phyloP scores from a whole-genome alignment of 2,888 invertebrate species.

The Itoplectis maculator region DNA sequence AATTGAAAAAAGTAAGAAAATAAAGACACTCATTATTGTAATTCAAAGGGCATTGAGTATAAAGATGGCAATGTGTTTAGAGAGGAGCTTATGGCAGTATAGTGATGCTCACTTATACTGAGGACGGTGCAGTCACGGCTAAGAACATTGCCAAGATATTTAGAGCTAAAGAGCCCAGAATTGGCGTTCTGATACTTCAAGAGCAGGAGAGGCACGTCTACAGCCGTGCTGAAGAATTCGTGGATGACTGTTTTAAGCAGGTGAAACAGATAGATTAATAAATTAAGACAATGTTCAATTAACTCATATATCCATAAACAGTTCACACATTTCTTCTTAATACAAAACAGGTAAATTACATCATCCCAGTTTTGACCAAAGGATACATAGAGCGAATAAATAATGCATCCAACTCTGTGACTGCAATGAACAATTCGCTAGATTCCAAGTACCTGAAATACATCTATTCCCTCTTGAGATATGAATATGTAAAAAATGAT shows the following conservation, averaged over 20 bases:
- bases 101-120: constrained; percentile 86
- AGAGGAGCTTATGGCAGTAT: constrained; percentile 71
- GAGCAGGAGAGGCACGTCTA: constrained; percentile 86
- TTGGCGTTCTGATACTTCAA: constrained; percentile 83
- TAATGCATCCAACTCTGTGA: constrained; percentile 70
- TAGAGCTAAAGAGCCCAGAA: constrained; percentile 81
- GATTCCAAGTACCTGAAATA: constrained; percentile 78
- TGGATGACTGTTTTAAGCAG: constrained; percentile 87
- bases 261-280: constrained; percentile 77
- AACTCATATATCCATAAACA: background rate
- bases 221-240: constrained; percentile 86
- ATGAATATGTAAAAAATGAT: constrained; percentile 76
- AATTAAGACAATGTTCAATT: background rate
- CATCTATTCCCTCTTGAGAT: constrained; percentile 76
- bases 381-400: constrained; percentile 85
- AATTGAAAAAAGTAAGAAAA: constrained; percentile 44
- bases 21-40: background rate
- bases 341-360: constrained; percentile 85
- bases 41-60: background rate
- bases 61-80: constrained; percentile 58
- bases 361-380: constrained; percentile 86
- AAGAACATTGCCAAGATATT: constrained; percentile 85
- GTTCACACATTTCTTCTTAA: background rate
- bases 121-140: constrained; percentile 86
- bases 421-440: constrained; percentile 56